These are phyloP conservation scores for Azorinus chamasolen DNA, from an alignment of 2,888 invertebrate genomes.

Conservation along the genomic window DNA sequence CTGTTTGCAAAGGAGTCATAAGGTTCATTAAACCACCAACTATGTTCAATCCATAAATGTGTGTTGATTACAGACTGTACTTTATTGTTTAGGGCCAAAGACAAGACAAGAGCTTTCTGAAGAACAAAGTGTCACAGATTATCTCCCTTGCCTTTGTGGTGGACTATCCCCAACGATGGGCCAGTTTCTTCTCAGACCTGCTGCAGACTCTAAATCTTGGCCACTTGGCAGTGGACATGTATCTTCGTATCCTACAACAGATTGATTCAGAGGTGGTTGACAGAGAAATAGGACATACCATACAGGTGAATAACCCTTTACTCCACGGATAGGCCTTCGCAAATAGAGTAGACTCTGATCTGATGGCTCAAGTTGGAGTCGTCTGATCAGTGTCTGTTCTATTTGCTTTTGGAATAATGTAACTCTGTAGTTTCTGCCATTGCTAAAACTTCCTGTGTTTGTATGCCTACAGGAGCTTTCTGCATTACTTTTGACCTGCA, in stretches of 20 bases:
- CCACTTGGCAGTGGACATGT: constrained; percentile 87
- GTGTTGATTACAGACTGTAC: no score
- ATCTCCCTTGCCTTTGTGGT: constrained; percentile 88
- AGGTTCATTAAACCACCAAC: no score
- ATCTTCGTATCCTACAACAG: constrained; percentile 87
- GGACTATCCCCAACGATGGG: constrained; percentile 88
- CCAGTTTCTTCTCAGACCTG: constrained; percentile 88
- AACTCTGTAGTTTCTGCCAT: no score
- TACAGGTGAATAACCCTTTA: constrained; percentile 77
- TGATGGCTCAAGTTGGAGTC: no score
- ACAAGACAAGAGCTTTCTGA: constrained; percentile 86
- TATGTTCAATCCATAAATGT: no score
- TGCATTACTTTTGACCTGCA: no score
- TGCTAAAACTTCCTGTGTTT: no score
- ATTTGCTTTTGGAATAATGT: no score
- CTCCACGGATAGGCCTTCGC: neutral
- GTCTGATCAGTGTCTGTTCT: no score
- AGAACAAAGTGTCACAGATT: constrained; percentile 88
- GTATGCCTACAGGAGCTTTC: no score
- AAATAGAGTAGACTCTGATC: no score
- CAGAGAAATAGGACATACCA: constrained; percentile 86
- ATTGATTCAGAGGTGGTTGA: constrained; percentile 88
- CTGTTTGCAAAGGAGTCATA: no score
- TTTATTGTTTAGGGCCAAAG: constrained; percentile 53
- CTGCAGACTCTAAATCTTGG: constrained; percentile 85